Evolutionary conservation across 2,888 invertebrate species (phyloP), one percentile per base, ranked within the genome.

Genomic region (Ormyrus thymus): DNA sequence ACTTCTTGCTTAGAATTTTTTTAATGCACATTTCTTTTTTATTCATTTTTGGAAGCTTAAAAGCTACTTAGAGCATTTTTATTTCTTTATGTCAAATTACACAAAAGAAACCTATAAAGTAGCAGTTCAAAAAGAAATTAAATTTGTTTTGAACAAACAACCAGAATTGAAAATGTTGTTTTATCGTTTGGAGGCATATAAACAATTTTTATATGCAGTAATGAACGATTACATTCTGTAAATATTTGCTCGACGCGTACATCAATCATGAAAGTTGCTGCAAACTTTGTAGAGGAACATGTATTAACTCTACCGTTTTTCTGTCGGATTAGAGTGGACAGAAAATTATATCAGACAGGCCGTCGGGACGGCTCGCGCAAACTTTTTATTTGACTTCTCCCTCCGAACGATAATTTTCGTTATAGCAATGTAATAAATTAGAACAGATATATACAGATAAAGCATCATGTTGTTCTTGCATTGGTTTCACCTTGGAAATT

Each of bases 361-460:
- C 43, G 43, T 29, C 29, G 29, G 29, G 29, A 1, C n/a, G 6
- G 9, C 43, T 74, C 29, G 61, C 29, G 46, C 50, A 69, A 68
- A 76, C 75, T 76, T 75, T 29, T 51, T n/a, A 46, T 61, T 75
- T 75, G 50, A 61, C 75, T 75, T 68, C 66, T 61, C 61, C n/a
- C 48, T 11, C 48, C 48, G 29, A 61, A 58, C 43, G 43, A 51
- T 61, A 68, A 75, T 68, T 75, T 48, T 68, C 43, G 61, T 75
- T 68, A 59, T 11, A 13, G 11, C 29, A 29, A 9, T 8, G 58
- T 59, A 43, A 66, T 66, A 66, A 66, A 66, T 10, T 59, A 59
- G 48, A 64, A 65, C 1, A 29, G 29, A 29, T 3, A 2, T 29
- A 29, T 3, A 29, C 29, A 29, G 29, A 29, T 29, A 29, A 29